Conservation (phyloP, 2,797 vertebrate genomes). For the Dromococcyx pavoninus region DNA sequence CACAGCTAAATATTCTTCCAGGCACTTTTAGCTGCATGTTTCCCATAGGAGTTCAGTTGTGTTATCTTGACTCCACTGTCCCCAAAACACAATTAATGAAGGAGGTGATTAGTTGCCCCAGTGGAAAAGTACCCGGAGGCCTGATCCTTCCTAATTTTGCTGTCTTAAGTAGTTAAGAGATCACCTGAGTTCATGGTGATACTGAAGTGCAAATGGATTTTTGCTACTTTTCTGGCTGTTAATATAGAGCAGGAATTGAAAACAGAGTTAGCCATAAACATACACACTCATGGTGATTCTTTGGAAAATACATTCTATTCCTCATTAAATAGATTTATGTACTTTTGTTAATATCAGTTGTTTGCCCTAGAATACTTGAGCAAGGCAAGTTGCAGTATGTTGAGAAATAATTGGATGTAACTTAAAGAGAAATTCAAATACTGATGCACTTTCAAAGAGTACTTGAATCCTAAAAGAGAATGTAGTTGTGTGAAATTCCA, state of each 20-base stretch:
- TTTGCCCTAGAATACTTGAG: constrained; percentile 21
- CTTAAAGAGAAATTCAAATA: neutral
- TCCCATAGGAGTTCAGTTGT: neutral
- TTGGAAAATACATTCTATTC: constrained; percentile 11
- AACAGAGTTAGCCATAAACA: constrained; percentile 7
- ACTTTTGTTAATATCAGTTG: neutral
- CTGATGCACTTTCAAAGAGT: neutral
- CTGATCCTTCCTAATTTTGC: neutral
- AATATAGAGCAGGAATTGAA: neutral
- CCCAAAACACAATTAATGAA: neutral
- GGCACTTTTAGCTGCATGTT: neutral
- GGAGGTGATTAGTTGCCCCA: neutral
- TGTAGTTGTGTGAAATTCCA: neutral
- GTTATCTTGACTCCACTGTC: neutral
- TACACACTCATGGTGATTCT: neutral
- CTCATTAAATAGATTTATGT: constrained; percentile 37
- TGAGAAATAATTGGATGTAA: constrained; percentile 20
- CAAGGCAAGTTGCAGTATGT: neutral
- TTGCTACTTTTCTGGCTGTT: neutral
- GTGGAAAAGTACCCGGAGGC: neutral
- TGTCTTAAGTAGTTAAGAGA: neutral
- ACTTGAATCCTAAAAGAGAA: neutral
- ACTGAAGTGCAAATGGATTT: neutral
- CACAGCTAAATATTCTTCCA: neutral
- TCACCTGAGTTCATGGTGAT: neutral